phyloP scores from a whole-genome alignment of 1,140 invertebrate genomes.

The Ruditapes philippinarum region DNA sequence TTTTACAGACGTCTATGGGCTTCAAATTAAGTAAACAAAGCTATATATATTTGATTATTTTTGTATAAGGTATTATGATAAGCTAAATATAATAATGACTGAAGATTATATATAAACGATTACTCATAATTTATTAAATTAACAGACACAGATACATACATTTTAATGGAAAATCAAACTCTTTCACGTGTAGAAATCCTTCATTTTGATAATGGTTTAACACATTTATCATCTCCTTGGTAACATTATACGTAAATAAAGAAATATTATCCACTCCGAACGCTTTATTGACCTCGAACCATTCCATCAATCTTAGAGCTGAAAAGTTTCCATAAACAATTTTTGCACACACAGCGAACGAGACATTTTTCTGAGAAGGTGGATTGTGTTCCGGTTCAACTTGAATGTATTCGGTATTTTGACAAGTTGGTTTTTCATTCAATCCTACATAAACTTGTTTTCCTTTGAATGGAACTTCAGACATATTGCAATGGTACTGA shows the following conservation, averaged over 20 bases:
- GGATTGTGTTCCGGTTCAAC: neutral
- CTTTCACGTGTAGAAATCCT: neutral
- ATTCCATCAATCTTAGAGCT: constrained; percentile 15
- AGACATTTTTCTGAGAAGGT: neutral
- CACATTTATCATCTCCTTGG: neutral
- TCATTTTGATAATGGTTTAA: constrained; percentile 5
- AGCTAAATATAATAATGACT: too few species aligned
- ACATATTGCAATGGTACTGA: constrained; percentile 7
- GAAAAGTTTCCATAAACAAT: constrained; percentile 42
- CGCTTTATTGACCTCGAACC: constrained; percentile 23
- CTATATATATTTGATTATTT: neutral
- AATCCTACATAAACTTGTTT: neutral
- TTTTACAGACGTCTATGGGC: too few species aligned
- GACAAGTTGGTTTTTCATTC: neutral
- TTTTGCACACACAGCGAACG: constrained; percentile 19
- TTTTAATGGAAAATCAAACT: constrained; percentile 44
- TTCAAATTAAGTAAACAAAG: neutral
- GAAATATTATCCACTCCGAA: constrained; percentile 32
- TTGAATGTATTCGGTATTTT: neutral
- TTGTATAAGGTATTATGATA: neutral
- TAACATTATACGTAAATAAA: neutral
- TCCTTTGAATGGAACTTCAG: neutral
- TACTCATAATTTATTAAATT: too few species aligned
- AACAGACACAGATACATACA: constrained; percentile 26
- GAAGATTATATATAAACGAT: too few species aligned